Evolutionary conservation across 2,797 vertebrate species (phyloP).

Genomic region (Micropoecilia bifurca): DNA sequence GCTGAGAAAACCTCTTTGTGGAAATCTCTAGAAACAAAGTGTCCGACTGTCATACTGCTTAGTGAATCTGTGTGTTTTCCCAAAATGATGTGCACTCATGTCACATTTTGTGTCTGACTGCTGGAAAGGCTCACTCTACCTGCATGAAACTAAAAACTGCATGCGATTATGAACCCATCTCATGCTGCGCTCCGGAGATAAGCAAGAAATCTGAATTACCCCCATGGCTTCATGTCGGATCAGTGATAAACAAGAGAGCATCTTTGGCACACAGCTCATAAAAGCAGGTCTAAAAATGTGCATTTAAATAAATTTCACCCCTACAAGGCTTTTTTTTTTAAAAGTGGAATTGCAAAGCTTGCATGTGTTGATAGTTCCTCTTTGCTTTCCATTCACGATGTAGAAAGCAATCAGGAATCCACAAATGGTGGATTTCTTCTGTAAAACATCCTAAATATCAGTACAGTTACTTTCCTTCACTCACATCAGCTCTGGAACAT

Average conservation of each 20-base stretch:
- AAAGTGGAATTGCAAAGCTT: not conserved
- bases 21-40: constrained; percentile 35
- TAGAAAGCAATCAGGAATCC: constrained; percentile 6
- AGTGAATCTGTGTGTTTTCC: constrained; percentile 32
- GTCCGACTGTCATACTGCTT: constrained; percentile 32
- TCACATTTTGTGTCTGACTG: constrained; percentile 22
- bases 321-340: not conserved
- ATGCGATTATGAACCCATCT: not conserved
- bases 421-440: not conserved
- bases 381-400: not conserved
- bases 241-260: constrained; percentile 9
- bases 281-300: not conserved
- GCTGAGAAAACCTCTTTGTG: constrained; percentile 65
- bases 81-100: constrained; percentile 26
- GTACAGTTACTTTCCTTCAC: not conserved
- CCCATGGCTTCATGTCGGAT: constrained; percentile 23
- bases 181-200: not conserved
- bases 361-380: not conserved
- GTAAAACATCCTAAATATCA: not conserved
- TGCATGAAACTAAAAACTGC: not conserved
- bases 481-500: not conserved
- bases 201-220: constrained; percentile 18
- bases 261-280: not conserved
- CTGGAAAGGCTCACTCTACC: constrained; percentile 9
- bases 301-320: not conserved